A percentile compares a stretch with the other conserved stretches of the same genome.
Conservation (phyloP, 2,113 vertebrate species). For the Oryzias melastigma region DNA sequence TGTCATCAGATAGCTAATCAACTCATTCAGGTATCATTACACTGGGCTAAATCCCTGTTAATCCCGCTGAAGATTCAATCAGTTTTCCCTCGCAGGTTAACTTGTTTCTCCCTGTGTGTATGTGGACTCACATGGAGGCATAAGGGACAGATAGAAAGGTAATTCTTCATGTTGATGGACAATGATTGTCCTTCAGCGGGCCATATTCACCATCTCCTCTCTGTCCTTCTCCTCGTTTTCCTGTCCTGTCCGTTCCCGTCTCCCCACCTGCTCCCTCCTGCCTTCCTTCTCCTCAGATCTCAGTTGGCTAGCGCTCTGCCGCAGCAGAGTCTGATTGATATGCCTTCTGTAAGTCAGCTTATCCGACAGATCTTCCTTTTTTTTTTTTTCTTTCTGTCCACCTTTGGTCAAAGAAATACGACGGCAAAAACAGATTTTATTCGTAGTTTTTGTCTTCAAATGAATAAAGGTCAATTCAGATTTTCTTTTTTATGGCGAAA, state of each 20-base stretch:
- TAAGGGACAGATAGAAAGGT: slow-evolving; percentile 55
- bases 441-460: neutral
- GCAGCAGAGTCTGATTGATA: slow-evolving; percentile 45
- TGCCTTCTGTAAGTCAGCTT: slow-evolving; percentile 24
- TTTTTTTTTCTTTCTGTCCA: neutral
- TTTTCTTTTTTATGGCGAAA: neutral
- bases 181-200: slow-evolving; percentile 73
- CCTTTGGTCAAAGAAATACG: neutral
- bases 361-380: slow-evolving; percentile 5
- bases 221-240: slow-evolving; percentile 36
- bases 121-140: slow-evolving; percentile 26
- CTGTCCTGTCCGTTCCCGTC: slow-evolving; percentile 27
- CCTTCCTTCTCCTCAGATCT: slow-evolving; percentile 24
- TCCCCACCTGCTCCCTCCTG: slow-evolving; percentile 13
- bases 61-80: slow-evolving; percentile 73
- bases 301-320: slow-evolving; percentile 19
- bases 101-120: slow-evolving; percentile 41
- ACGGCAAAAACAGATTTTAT: neutral
- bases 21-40: slow-evolving; percentile 74
- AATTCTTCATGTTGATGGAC: slow-evolving; percentile 74
- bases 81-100: slow-evolving; percentile 62
- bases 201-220: slow-evolving; percentile 49
- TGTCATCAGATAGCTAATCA: slow-evolving; percentile 75
- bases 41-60: slow-evolving; percentile 73
- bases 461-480: neutral